Conservation (phyloP, 2,797 vertebrate genomes). For the Hippopotamyrus pictus region DNA sequence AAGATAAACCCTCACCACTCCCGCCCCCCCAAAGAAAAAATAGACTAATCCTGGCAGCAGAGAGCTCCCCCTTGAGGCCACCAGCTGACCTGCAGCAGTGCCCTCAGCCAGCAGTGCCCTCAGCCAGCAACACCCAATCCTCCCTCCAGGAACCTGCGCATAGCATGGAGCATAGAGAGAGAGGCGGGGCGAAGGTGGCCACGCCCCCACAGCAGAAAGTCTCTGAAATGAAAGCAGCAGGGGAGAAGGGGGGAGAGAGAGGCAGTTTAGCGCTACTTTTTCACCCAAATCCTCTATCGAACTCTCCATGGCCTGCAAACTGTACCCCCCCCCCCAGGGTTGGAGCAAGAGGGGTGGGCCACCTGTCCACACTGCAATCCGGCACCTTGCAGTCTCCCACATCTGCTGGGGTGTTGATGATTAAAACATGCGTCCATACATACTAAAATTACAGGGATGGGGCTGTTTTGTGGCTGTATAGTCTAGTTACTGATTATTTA, state of each 20-base stretch:
- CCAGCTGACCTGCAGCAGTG: constrained; percentile 74
- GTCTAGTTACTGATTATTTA: constrained; percentile 33
- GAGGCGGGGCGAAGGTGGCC: constrained; percentile 24
- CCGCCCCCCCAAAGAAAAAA: constrained; percentile 36
- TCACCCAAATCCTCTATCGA: neutral
- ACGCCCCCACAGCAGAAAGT: constrained; percentile 7
- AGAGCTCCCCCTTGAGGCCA: constrained; percentile 29
- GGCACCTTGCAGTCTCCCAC: neutral
- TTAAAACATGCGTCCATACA: constrained; percentile 69
- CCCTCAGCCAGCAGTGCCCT: constrained; percentile 64
- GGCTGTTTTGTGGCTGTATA: constrained; percentile 56
- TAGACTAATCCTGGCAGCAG: neutral
- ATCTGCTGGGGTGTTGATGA: constrained; percentile 47
- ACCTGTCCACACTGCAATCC: constrained; percentile 36
- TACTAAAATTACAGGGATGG: constrained; percentile 59
- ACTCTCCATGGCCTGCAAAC: constrained; percentile 12
- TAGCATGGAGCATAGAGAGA: constrained; percentile 26
- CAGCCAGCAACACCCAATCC: constrained; percentile 47
- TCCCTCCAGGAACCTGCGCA: constrained; percentile 32
- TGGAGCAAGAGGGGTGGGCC: neutral
- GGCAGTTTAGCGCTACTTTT: neutral
- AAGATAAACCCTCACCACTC: constrained; percentile 47
- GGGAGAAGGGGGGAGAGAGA: constrained; percentile 9
- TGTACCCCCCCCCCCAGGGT: constrained; percentile 18
- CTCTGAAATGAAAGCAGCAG: neutral